phyloP scores from a whole-genome alignment of 2,113 vertebrate species.

The Stegastes partitus region DNA sequence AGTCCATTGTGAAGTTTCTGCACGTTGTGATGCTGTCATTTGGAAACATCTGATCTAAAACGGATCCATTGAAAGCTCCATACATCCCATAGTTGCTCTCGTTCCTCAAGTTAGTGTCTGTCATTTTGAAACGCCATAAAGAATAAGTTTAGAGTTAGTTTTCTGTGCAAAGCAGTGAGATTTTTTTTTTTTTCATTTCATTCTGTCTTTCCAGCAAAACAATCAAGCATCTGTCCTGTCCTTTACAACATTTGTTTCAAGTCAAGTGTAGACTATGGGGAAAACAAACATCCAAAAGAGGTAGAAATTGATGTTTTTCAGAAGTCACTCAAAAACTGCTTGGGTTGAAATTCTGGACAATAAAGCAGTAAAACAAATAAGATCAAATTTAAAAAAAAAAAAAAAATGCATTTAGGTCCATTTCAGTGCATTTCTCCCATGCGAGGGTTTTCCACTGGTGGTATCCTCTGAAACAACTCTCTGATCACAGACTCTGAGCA shows the following conservation, averaged over 20 bases:
- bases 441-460: conserved; percentile 56
- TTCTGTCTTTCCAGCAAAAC: background rate
- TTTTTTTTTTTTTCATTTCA: conserved; percentile 16
- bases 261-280: background rate
- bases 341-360: background rate
- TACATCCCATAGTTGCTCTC: conserved; percentile 87
- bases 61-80: conserved; percentile 75
- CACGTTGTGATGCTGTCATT: conserved; percentile 83
- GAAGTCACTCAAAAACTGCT: background rate
- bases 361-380: background rate
- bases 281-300: conserved; percentile 1
- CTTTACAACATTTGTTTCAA: background rate
- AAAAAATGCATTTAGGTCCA: conserved; percentile 8
- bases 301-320: background rate
- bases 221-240: background rate
- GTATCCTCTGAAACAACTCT: conserved; percentile 70
- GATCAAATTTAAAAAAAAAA: background rate
- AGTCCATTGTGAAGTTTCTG: conserved; percentile 84
- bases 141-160: conserved; percentile 74
- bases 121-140: conserved; percentile 91
- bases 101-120: conserved; percentile 88
- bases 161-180: conserved; percentile 27
- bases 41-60: conserved; percentile 50
- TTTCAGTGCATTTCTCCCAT: conserved; percentile 29
- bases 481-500: conserved; percentile 64